These are phyloP conservation scores for Philereme vetulata DNA, from an alignment of 2,888 invertebrate genomes.

Conservation along the genomic window DNA sequence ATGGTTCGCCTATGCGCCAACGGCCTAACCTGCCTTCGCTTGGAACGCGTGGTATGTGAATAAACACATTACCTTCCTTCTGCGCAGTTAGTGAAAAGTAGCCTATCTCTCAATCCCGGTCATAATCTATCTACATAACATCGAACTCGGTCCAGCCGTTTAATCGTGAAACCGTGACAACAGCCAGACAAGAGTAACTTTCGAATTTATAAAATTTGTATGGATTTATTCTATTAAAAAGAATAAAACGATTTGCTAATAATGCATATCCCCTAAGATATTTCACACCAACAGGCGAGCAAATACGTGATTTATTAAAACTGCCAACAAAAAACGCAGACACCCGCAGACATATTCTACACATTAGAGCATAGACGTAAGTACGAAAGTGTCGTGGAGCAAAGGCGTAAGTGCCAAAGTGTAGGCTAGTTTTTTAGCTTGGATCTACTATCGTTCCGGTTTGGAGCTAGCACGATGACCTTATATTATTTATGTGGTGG, in stretches of 20 bases:
- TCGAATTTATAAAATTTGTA: no score
- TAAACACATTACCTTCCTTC: no score
- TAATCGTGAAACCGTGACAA: no score
- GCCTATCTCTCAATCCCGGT: no score
- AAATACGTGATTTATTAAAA: conserved; percentile 37
- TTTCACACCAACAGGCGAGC: conserved; percentile 25
- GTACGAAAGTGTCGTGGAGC: conserved; percentile 18
- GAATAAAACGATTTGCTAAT: not conserved
- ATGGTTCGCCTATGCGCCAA: no score
- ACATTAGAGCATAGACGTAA: conserved; percentile 17
- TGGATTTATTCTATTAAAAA: not conserved
- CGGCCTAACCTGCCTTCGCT: no score
- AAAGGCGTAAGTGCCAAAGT: conserved; percentile 43
- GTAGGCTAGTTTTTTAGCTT: conserved; percentile 71
- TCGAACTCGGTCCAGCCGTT: no score
- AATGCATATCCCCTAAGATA: conserved; percentile 3
- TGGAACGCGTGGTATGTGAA: no score
- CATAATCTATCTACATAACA: no score
- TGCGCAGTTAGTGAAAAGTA: no score
- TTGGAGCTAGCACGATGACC: conserved; percentile 81
- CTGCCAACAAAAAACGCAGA: conserved; percentile 39
- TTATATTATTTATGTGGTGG: conserved; percentile 69
- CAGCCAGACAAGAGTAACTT: no score
- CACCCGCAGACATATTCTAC: conserved; percentile 26
- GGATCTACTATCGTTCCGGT: conserved; percentile 78